Percentiles rank a stretch among this genome's conserved stretches.
These are phyloP conservation scores for Invenusta paracnida DNA, from an alignment of 2,888 invertebrate species.

Conservation along the genomic window DNA sequence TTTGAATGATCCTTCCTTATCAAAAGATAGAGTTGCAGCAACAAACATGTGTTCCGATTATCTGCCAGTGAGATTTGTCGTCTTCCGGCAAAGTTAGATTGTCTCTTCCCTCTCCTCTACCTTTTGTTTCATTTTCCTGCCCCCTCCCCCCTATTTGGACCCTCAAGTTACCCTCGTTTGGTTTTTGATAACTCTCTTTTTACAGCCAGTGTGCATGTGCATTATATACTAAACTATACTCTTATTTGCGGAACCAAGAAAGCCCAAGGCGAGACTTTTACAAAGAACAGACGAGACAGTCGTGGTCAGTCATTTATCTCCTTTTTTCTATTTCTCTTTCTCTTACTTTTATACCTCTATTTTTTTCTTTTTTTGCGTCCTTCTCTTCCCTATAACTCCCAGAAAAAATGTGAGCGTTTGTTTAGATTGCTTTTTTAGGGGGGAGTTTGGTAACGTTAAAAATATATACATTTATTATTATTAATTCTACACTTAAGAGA, in stretches of 20 bases:
- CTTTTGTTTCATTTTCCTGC: background rate
- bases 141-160: background rate
- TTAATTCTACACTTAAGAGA: no score
- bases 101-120: background rate
- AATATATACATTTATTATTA: background rate
- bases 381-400: background rate
- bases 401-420: background rate
- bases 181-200: conserved; percentile 15
- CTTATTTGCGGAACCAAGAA: background rate
- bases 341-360: conserved; percentile 12
- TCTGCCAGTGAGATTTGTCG: background rate
- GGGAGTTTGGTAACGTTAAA: background rate
- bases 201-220: background rate
- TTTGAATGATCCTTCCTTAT: no score
- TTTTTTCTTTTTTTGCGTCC: background rate
- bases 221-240: conserved; percentile 29
- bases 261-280: background rate
- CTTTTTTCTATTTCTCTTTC: conserved; percentile 26
- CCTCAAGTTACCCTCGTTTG: background rate
- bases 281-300: background rate
- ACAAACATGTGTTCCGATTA: no score
- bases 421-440: background rate
- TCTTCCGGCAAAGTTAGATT: background rate
- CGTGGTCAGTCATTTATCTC: background rate
- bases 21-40: no score